Evolutionary conservation across 2,888 invertebrate species (phyloP).

Genomic region (Dryocosmus kuriphilus): DNA sequence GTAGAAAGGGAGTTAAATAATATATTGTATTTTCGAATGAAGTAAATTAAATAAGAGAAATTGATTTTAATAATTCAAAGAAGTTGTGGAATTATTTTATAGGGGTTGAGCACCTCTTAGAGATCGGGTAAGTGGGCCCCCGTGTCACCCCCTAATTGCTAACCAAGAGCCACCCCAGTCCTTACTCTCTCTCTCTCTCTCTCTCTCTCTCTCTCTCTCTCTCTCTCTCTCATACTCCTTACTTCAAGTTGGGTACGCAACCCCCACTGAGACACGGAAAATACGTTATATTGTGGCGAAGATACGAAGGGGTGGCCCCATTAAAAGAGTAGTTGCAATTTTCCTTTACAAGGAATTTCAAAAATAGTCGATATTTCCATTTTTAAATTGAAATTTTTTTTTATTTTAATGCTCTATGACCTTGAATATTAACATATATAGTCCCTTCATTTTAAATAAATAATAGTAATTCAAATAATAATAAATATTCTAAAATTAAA

Average conservation of each 20-base stretch:
- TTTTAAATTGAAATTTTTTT: background rate
- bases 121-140: constrained; percentile 68
- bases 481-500: no score
- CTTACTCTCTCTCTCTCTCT: constrained; percentile 54
- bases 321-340: constrained; percentile 41
- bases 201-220: constrained; percentile 52
- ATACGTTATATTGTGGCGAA: constrained; percentile 62
- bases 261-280: constrained; percentile 64
- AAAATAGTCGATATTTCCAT: background rate
- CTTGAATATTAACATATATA: no score
- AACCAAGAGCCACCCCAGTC: constrained; percentile 66
- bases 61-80: background rate
- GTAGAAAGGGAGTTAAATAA: no score
- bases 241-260: constrained; percentile 53
- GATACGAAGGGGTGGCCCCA: constrained; percentile 40
- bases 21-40: no score
- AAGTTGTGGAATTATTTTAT: background rate
- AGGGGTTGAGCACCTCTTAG: constrained; percentile 63
- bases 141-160: constrained; percentile 70
- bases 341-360: background rate
- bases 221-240: constrained; percentile 50
- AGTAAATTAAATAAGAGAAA: background rate
- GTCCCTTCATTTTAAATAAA: no score
- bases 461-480: no score
- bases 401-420: no score